Base-by-base conservation (phyloP, 2,888 invertebrate species). In the Pristionchus exspectatus region DNA sequence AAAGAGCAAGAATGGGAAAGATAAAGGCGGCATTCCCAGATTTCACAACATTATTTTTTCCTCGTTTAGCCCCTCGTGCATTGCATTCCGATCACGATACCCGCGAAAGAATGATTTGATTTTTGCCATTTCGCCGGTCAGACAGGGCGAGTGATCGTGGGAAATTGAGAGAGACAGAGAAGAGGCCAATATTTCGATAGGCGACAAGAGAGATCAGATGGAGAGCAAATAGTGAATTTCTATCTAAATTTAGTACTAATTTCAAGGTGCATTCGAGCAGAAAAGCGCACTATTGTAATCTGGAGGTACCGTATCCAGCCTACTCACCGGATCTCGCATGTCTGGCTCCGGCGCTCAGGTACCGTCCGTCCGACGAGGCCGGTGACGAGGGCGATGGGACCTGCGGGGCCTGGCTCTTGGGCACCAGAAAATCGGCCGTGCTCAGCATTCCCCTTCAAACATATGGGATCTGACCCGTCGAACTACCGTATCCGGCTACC, bases 401-500 rank as follows among this genome's bases (percentile, higher is more conserved):
- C 5, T 50, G 44, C 1, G 81, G 81, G 0, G 81, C 81, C 4
- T 18, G 81, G 81, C 50, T 81, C 81, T 50, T 44, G 14, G 81
- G 81, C 5, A 81, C 81, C 50, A 81, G 81, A 27, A 50, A 44
- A 1, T n/a, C 50, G 50, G 44, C 18, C 27, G 5, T 50, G 33
- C 2, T n/a, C 18, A 30, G 38, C 77, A 24, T 21, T 9, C 38
- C 33, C 50, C 81, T 81, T 27, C 12, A 27, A 54, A 44, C 2
- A 44, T 14, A 1, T 2, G 1, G 9, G 2, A n/a, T 81, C n/a
- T 74, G 74, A 74, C 74, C 74, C 74, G 44, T 38, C 38, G 74
- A 74, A 74, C 38, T 77, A 81, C 50, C 50, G 81, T 81, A 81
- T n/a, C n/a, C n/a, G n/a, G n/a, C n/a, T n/a, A n/a, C n/a, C n/a